Percentiles rank a stretch among this genome's conserved stretches.
Conservation (phyloP, 1,140 invertebrate genomes). For the Trichonephila clavata region DNA sequence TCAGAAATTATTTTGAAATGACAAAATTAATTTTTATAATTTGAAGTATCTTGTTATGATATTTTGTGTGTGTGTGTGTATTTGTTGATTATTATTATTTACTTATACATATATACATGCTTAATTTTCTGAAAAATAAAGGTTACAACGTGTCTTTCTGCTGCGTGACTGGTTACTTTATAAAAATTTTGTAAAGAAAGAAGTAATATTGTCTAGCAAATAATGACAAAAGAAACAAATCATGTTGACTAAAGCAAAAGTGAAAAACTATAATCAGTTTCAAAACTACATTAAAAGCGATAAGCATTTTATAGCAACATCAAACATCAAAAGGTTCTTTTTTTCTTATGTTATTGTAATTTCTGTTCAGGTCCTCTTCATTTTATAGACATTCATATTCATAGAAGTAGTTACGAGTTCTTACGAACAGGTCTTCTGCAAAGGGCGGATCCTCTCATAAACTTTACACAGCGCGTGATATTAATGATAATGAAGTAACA, state of each 20-base stretch:
- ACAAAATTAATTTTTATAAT: too few species aligned
- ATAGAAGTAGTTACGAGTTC: background rate
- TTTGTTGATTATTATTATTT: too few species aligned
- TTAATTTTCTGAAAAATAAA: too few species aligned
- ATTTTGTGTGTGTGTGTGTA: too few species aligned
- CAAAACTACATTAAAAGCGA: background rate
- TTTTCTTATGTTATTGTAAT: background rate
- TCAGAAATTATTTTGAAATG: too few species aligned
- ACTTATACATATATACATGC: too few species aligned
- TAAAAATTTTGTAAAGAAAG: too few species aligned
- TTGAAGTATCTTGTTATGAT: too few species aligned
- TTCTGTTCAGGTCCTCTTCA: background rate
- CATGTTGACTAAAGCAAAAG: background rate
- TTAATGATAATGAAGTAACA: background rate
- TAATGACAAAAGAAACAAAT: background rate
- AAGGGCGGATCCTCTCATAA: slow-evolving; percentile 5
- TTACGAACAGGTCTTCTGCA: background rate
- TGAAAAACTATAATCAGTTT: background rate
- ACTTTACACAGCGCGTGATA: background rate
- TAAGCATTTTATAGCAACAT: background rate
- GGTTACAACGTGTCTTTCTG: too few species aligned
- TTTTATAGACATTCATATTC: slow-evolving; percentile 4
- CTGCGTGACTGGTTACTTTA: too few species aligned
- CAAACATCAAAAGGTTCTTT: background rate
- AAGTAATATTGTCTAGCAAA: background rate